Evolutionary conservation across 2,888 invertebrate genomes (phyloP).

Genomic region (Arrhopalites spinosus): DNA sequence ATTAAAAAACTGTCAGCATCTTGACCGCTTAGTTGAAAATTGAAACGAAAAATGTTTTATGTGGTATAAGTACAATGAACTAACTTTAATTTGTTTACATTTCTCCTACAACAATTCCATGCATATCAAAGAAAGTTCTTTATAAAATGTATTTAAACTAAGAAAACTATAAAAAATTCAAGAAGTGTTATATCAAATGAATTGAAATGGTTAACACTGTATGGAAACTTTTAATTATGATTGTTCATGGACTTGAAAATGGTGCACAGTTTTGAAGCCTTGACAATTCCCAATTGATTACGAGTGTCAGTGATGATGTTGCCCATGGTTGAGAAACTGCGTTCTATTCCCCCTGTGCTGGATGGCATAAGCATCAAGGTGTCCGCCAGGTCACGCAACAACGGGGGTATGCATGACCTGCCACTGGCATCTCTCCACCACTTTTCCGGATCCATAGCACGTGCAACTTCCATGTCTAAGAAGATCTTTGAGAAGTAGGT

Average conservation of each 20-base stretch:
- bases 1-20: too few relatives aligned
- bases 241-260: slow-evolving; percentile 8
- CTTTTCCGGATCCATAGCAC: slow-evolving; percentile 7
- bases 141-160: too few relatives aligned
- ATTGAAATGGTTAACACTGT: too few relatives aligned
- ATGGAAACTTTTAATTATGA: too few relatives aligned
- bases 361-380: slow-evolving; percentile 31
- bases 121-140: too few relatives aligned
- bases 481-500: slow-evolving; percentile 10
- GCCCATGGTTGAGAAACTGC: slow-evolving; percentile 41
- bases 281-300: slow-evolving; percentile 39
- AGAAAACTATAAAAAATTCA: too few relatives aligned
- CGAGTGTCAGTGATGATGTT: slow-evolving; percentile 39
- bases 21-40: too few relatives aligned
- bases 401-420: not conserved
- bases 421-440: slow-evolving; percentile 24
- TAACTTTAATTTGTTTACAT: too few relatives aligned
- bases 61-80: too few relatives aligned
- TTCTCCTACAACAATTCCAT: too few relatives aligned
- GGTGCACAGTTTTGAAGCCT: slow-evolving; percentile 32
- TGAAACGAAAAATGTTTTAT: too few relatives aligned
- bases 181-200: too few relatives aligned
- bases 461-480: not conserved
- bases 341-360: slow-evolving; percentile 37
- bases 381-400: not conserved